phyloP scores from a whole-genome alignment of 2,113 vertebrate genomes.

The Henicopernis longicauda region DNA sequence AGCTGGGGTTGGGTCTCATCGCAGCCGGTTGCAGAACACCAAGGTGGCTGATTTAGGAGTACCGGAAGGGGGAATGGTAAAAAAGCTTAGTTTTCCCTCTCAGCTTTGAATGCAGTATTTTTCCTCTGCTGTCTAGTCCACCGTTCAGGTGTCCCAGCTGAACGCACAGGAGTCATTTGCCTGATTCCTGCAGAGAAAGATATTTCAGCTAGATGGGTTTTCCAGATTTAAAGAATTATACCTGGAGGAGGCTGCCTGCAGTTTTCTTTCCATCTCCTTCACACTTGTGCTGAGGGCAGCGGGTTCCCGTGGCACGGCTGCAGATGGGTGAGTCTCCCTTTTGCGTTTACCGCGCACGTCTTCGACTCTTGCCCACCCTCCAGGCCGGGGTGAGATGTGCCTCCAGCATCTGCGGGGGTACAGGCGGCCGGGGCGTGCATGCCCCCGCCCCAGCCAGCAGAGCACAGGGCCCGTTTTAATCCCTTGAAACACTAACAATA shows the following conservation, averaged over 20 bases:
- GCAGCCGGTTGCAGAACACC: rapidly evolving
- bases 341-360: not conserved
- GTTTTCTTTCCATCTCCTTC: not conserved
- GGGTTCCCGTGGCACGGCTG: not conserved
- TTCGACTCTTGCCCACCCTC: not conserved
- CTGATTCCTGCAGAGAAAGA: not conserved
- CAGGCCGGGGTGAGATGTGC: not conserved
- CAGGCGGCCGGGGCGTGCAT: rapidly evolving
- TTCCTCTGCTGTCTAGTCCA: not conserved
- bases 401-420: not conserved
- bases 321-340: not conserved
- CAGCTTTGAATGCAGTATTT: not conserved
- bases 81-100: not conserved
- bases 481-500: not conserved
- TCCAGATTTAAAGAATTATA: slow-evolving; percentile 5
- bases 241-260: not conserved
- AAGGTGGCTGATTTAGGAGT: not conserved
- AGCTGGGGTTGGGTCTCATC: not conserved
- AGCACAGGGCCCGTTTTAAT: not conserved
- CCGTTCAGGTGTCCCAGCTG: not conserved
- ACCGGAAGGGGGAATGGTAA: not conserved
- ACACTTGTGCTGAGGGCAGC: not conserved
- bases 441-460: not conserved
- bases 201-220: slow-evolving; percentile 27
- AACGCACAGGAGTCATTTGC: not conserved